Evolutionary conservation across 1,140 invertebrate species (phyloP).

Genomic region (Caerostris extrusa): DNA sequence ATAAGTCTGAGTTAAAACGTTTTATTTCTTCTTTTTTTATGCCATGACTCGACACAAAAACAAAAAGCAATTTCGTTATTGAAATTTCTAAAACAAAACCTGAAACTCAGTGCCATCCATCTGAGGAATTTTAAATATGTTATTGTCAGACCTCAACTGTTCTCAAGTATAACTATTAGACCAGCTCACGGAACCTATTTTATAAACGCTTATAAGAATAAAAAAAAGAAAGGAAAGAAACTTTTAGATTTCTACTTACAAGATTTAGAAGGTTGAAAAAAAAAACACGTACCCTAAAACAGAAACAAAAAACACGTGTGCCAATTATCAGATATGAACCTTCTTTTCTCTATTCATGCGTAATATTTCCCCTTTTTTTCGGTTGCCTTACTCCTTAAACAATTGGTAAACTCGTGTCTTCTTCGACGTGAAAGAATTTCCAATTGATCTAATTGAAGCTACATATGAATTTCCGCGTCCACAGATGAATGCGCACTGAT

Average conservation of each 20-base stretch:
- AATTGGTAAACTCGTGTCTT: not conserved
- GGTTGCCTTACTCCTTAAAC: not conserved
- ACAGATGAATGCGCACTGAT: not conserved
- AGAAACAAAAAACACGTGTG: not conserved
- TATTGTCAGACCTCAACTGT: not conserved
- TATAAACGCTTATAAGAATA: not conserved
- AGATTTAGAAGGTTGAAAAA: not conserved
- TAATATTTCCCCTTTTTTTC: constrained; percentile 16
- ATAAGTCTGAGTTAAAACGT: not conserved
- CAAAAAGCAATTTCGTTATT: not conserved
- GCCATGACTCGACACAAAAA: not conserved
- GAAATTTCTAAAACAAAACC: not conserved
- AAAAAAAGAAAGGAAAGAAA: not conserved
- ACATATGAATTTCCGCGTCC: not conserved
- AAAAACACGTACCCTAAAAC: not conserved
- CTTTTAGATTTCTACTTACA: not conserved
- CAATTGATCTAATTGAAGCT: constrained; percentile 1
- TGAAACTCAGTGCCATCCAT: not conserved
- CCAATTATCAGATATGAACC: constrained; percentile 14
- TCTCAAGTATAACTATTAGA: not conserved
- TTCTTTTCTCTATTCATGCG: not conserved
- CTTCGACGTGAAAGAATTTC: constrained; percentile 3
- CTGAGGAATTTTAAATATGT: constrained; percentile 13
- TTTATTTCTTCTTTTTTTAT: not conserved
- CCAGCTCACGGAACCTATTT: not conserved